Base-by-base conservation (phyloP, 2,113 vertebrate genomes). In the Saccopteryx leptura region DNA sequence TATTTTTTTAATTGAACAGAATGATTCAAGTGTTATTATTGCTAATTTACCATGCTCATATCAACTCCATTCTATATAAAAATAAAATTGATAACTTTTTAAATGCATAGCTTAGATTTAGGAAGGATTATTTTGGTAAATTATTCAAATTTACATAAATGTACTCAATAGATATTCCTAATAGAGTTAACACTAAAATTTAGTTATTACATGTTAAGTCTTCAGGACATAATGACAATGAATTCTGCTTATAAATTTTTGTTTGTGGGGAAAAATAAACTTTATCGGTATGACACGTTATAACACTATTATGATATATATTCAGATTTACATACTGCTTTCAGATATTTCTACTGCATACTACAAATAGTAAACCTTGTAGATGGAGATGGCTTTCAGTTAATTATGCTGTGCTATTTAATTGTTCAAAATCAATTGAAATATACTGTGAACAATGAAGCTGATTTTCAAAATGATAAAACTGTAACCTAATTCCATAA, bases 391-490 rank as follows among this genome's bases (percentile, higher is more conserved):
- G 96, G 48, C 24, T 96, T 98, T 97, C 54, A 56, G 81, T 76
- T 97, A 65, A 94, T 97, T 96, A 75, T 93, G 31, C 56, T 96
- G 58, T 76, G 13, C 48, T 96, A 13, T 97, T 97, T 97, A 89
- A 96, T 90, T 97, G 13, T 90, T 97, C 74, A 7, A 48, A 58
- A 95, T 93, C 68, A 96, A 88, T 82, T 96, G 92, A 96, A 56
- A 90, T 90, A 93, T 50, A 60, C 1, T 97, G 68, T 93, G 95
- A 95, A 87, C 95, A 96, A 71, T 39, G 31, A 96, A 98, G 75
- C 75, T 78, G 76, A 50, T 92, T 98, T 98, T 97, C 63, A 89
- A 96, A 96, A 66, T 97, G 71, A 97, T 96, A 96, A 95, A 98
- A 96, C 90, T 95, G 23, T 91, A 96, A 95, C 68, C 65, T 96